Evolutionary conservation across 2,888 invertebrate genomes (phyloP).

Genomic region (Aporophyla nigra): DNA sequence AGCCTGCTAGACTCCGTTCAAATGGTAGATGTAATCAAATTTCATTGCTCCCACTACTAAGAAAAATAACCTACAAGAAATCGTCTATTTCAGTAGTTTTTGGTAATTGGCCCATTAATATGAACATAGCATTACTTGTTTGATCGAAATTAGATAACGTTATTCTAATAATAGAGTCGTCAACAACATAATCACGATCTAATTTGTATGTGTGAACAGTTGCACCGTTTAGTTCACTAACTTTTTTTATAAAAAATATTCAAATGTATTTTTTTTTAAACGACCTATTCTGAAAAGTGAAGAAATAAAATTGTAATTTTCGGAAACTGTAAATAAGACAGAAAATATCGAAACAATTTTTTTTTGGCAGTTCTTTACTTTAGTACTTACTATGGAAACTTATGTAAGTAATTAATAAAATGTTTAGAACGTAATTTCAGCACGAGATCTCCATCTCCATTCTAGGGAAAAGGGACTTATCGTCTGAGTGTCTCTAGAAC

Average conservation of each 20-base stretch:
- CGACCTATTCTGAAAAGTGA: constrained; percentile 28
- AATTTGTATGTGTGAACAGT: constrained; percentile 81
- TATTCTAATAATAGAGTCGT: constrained; percentile 73
- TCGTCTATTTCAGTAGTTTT: background rate
- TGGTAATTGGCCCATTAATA: constrained; percentile 15
- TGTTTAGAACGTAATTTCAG: background rate
- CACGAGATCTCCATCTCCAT: background rate
- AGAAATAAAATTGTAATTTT: background rate
- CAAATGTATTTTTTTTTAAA: background rate
- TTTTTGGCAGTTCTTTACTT: background rate
- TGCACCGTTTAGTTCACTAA: constrained; percentile 63
- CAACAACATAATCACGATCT: constrained; percentile 74
- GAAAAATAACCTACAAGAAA: background rate
- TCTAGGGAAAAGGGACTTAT: background rate
- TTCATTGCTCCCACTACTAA: background rate
- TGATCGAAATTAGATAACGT: constrained; percentile 78
- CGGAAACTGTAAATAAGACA: too few species aligned
- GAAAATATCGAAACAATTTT: too few species aligned
- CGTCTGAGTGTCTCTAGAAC: too few species aligned
- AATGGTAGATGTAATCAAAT: background rate
- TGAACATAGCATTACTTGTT: constrained; percentile 34
- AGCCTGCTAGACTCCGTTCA: background rate
- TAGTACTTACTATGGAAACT: background rate
- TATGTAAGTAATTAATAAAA: background rate
- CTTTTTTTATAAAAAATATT: constrained; percentile 29